These are phyloP conservation scores for Andrena hattorfiana DNA, from an alignment of 2,888 invertebrate species.

Conservation along the genomic window DNA sequence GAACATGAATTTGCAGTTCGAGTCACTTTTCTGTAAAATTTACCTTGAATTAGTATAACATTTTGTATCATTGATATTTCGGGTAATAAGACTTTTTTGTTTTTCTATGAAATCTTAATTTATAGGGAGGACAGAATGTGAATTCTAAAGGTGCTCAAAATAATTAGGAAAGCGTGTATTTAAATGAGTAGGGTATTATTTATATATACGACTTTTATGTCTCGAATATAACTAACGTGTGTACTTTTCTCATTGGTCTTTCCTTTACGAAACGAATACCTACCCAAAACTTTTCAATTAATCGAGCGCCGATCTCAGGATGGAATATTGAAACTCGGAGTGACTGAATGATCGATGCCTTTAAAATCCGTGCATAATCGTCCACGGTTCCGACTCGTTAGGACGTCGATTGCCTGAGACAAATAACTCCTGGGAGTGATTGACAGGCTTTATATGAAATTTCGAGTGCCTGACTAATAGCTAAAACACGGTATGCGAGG, in stretches of 20 bases:
- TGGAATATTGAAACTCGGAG: constrained; percentile 45
- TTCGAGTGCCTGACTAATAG: constrained; percentile 81
- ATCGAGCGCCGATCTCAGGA: constrained; percentile 12
- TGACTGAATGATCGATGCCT: constrained; percentile 63
- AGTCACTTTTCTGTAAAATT: too few species aligned
- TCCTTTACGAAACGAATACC: not conserved
- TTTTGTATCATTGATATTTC: too few species aligned
- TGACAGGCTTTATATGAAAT: constrained; percentile 82
- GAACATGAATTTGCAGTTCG: too few species aligned
- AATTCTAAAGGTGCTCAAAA: too few species aligned
- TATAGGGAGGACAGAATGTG: too few species aligned
- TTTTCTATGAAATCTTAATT: too few species aligned
- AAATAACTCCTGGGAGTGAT: constrained; percentile 77
- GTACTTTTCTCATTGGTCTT: not conserved
- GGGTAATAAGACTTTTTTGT: too few species aligned
- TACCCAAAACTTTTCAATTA: constrained; percentile 17
- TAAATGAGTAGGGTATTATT: too few species aligned
- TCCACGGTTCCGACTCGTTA: constrained; percentile 63
- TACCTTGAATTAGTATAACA: too few species aligned
- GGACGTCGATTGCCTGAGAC: constrained; percentile 74
- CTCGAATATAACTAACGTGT: not conserved
- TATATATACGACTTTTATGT: not conserved
- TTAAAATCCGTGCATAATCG: constrained; percentile 56
- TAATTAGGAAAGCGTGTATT: too few species aligned
- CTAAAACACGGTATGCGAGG: constrained; percentile 51